Conservation (phyloP, 2,113 vertebrate genomes). For the Procapra przewalskii region DNA sequence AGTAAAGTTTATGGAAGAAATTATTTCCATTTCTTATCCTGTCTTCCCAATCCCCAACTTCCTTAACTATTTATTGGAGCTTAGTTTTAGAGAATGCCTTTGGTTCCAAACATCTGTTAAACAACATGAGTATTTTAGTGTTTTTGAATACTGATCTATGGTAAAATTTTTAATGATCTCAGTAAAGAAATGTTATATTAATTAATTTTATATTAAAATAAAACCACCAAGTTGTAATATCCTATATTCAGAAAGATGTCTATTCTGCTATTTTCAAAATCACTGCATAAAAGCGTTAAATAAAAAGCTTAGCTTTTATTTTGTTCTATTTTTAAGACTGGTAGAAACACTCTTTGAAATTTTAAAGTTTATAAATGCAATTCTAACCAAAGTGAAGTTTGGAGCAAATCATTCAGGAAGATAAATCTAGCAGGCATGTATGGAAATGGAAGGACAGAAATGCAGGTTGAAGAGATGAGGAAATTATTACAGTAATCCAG, state of each 20-base stretch:
- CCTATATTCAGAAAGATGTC: neutral
- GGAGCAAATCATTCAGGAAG: neutral
- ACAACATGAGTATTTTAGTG: neutral
- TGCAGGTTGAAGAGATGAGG: neutral
- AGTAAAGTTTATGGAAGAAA: neutral
- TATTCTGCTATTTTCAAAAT: neutral
- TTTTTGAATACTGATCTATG: neutral
- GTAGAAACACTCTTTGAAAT: neutral
- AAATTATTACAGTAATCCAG: neutral
- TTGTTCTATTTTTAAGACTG: neutral
- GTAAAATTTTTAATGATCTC: neutral
- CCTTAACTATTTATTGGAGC: neutral
- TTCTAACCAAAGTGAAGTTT: neutral
- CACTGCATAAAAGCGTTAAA: neutral
- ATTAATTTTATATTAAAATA: neutral
- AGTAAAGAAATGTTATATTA: neutral
- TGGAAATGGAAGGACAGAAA: neutral
- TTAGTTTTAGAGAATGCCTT: neutral
- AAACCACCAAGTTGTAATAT: neutral
- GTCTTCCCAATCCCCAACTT: neutral
- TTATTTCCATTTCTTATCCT: neutral
- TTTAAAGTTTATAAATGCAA: neutral
- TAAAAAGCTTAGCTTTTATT: neutral
- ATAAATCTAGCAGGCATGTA: neutral
- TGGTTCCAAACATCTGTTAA: neutral